phyloP scores from a whole-genome alignment of 92 coral and sea anemone species.

The Parazoanthus swiftii region DNA sequence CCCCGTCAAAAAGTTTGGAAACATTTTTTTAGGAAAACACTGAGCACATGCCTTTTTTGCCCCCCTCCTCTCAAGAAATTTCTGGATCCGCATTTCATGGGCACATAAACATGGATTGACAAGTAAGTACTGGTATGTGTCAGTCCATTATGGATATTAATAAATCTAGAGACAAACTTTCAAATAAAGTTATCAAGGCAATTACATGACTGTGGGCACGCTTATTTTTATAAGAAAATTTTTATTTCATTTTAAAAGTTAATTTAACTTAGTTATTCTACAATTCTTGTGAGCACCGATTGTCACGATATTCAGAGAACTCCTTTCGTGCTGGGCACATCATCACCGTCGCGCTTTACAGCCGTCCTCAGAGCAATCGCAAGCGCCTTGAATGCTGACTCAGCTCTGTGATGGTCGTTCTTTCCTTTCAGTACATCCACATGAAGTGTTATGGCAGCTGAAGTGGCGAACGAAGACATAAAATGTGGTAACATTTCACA shows the following conservation, averaged over 20 bases:
- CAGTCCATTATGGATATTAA: not conserved
- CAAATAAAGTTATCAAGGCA: too few species aligned
- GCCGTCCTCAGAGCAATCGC: conserved; percentile 57
- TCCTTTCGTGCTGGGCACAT: conserved; percentile 62
- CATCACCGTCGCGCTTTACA: conserved; percentile 52
- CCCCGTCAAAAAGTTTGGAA: too few species aligned
- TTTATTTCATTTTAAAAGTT: too few species aligned
- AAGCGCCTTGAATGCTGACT: conserved; percentile 59
- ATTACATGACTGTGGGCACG: too few species aligned
- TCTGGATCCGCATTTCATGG: too few species aligned
- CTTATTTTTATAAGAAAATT: too few species aligned
- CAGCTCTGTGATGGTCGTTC: conserved; percentile 61
- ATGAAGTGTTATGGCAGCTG: conserved; percentile 60
- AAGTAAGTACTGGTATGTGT: not conserved
- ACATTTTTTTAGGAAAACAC: too few species aligned
- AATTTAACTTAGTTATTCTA: not conserved
- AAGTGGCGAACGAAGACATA: conserved; percentile 52
- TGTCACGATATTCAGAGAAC: conserved; percentile 32
- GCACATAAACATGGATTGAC: too few species aligned
- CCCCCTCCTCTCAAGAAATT: too few species aligned
- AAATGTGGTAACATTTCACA: conserved; percentile 60
- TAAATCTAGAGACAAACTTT: not conserved
- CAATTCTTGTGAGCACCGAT: not conserved
- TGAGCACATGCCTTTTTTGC: too few species aligned
- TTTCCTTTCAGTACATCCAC: conserved; percentile 57